Conservation (phyloP, 2,888 invertebrate genomes). For the Smittia sp. region DNA sequence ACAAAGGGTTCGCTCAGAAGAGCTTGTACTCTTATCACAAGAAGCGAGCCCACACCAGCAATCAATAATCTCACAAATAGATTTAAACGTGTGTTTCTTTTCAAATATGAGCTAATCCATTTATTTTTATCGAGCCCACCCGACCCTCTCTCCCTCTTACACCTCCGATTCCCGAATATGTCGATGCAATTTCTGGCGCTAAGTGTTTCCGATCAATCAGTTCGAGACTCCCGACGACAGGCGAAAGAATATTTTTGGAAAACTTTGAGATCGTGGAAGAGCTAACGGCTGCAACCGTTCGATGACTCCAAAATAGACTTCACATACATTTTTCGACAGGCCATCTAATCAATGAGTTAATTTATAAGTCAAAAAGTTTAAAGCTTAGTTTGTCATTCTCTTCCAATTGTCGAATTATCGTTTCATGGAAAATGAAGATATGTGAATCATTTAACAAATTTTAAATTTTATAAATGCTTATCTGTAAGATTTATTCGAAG, state of each 20-base stretch:
- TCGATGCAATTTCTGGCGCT: not conserved
- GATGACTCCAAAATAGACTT: not conserved
- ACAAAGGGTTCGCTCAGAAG: constrained; percentile 40
- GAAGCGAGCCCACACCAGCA: constrained; percentile 38
- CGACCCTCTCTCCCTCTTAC: not conserved
- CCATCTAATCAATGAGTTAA: constrained; percentile 10
- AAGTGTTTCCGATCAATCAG: constrained; percentile 1
- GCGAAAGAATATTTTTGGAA: constrained; percentile 3
- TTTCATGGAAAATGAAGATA: not conserved
- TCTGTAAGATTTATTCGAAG: not conserved
- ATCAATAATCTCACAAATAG: constrained; percentile 36
- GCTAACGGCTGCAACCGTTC: not conserved
- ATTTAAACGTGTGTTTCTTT: constrained; percentile 36
- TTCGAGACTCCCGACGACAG: not conserved
- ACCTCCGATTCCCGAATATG: not conserved
- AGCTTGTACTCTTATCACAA: constrained; percentile 35
- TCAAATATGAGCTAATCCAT: constrained; percentile 22
- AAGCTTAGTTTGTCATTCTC: constrained; percentile 7
- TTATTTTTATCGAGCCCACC: constrained; percentile 5
- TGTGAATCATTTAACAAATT: constrained; percentile 19
- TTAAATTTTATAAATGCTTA: constrained; percentile 10
- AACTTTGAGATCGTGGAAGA: not conserved
- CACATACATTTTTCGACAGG: not conserved
- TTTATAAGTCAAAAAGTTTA: constrained; percentile 14
- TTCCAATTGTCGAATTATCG: constrained; percentile 5